Evolutionary conservation across 2,113 vertebrate species (phyloP).

Genomic region (Pomatostomus ruficeps): DNA sequence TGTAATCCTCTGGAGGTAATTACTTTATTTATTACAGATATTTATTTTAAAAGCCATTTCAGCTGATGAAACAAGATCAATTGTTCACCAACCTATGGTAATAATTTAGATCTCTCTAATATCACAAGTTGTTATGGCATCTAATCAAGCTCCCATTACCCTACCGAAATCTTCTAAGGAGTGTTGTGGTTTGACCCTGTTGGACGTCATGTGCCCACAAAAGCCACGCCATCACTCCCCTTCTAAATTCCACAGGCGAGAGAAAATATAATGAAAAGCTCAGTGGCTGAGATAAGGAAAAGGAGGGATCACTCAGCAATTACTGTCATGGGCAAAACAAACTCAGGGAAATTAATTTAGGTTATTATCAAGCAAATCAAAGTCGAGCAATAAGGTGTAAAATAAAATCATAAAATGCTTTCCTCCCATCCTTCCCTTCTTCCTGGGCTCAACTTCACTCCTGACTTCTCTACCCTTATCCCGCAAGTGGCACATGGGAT

Average conservation of each 20-base stretch:
- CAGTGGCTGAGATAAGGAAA: neutral
- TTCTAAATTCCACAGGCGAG: neutral
- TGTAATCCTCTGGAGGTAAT: neutral
- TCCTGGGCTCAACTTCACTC: neutral
- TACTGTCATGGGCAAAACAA: neutral
- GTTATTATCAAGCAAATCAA: neutral
- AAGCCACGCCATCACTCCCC: fast-evolving
- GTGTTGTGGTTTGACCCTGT: neutral
- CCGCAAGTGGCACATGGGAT: fast-evolving
- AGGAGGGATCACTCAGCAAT: neutral
- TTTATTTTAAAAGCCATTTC: neutral
- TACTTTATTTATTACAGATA: no score
- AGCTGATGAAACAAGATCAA: neutral
- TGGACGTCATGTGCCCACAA: fast-evolving
- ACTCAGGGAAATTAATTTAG: neutral
- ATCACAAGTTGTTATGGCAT: neutral
- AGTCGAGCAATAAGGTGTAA: neutral
- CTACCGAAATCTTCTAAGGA: neutral
- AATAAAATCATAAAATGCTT: neutral
- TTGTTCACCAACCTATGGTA: neutral
- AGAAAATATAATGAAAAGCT: neutral
- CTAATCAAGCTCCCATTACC: neutral
- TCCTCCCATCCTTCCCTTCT: neutral
- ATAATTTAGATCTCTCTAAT: neutral
- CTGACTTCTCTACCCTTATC: neutral